Conservation (phyloP, 2,113 vertebrate species). For the Lepus americanus region DNA sequence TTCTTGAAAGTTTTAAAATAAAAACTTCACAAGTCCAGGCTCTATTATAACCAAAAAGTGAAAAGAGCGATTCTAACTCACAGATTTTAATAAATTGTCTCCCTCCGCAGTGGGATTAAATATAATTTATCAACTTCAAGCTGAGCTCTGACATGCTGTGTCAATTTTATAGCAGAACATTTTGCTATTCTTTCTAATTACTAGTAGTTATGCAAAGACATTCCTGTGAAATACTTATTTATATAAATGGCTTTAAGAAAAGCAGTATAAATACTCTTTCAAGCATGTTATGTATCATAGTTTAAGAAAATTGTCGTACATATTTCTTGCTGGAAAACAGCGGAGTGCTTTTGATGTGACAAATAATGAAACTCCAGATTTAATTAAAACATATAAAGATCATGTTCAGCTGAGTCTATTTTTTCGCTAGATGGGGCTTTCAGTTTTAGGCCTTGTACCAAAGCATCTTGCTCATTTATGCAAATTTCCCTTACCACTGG, state of each 20-base stretch:
- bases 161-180: slow-evolving; percentile 11
- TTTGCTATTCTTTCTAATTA: slow-evolving; percentile 47
- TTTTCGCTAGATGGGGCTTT: slow-evolving; percentile 51
- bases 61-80: slow-evolving; percentile 40
- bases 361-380: background rate
- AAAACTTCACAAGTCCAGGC: background rate
- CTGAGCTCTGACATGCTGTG: background rate
- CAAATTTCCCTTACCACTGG: background rate
- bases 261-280: slow-evolving; percentile 18
- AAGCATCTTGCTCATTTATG: background rate
- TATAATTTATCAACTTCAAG: slow-evolving; percentile 1
- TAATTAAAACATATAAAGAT: slow-evolving; percentile 45
- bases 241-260: slow-evolving; percentile 37
- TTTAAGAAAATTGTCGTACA: slow-evolving; percentile 14
- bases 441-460: background rate
- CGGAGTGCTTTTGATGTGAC: background rate
- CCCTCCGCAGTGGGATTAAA: background rate
- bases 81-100: slow-evolving; percentile 51
- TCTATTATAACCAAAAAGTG: slow-evolving; percentile 45
- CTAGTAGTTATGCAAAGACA: slow-evolving; percentile 45
- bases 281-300: background rate
- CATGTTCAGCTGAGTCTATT: slow-evolving; percentile 7
- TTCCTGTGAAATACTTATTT: slow-evolving; percentile 30
- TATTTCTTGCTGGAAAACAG: slow-evolving; percentile 22
- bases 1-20: background rate